Base-by-base conservation (phyloP, 2,113 vertebrate genomes). In the Ivindomyrus marchei region DNA sequence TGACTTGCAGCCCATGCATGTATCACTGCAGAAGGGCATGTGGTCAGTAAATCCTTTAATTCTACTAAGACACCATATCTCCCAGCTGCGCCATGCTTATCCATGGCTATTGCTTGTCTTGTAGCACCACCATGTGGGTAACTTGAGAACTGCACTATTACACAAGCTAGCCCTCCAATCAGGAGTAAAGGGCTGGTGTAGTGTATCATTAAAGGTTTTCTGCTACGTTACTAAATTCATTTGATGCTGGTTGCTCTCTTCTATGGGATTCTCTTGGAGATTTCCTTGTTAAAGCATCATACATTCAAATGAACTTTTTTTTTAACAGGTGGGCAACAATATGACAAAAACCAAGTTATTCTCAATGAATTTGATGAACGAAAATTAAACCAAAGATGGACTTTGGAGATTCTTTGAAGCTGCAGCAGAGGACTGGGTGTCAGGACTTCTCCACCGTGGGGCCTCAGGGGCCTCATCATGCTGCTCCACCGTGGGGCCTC, bases 341-440 rank as follows among this genome's bases (percentile, higher is more conserved):
- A 97, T 4, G 98, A 99, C 91, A 96, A 96, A 0, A 96, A 97
- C 91, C 98, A 98, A 56, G 94, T 99, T 4, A 95, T 99, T 89
- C 96, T 99, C 89, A 98, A 97, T 93, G 94, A 94, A 0, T 94
- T 95, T 80, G 95, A 92, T 0, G 94, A 97, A 88, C 96, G 92
- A 0, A 98, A 96, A 93, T 5, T 92, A 74, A 96, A 92, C 0
- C 98, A 99, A 91, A 95, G 94, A 56, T 99, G 98, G 98, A 96
- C 96, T 31, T 87, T 98, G 10, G 95, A 98, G 87, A 92, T 98
- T 53, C 93, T 98, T 0, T 99, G 94, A 96, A 62, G 19, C 31
- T 15, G 77, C 56, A 2, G 45, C 24, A 52, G 49, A 50, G 31
- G 84, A 50, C 10, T 31, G 31, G 85, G 42, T 17, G 58, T 46